Conservation (phyloP, 2,888 invertebrate species). For the Thelaira solivaga region DNA sequence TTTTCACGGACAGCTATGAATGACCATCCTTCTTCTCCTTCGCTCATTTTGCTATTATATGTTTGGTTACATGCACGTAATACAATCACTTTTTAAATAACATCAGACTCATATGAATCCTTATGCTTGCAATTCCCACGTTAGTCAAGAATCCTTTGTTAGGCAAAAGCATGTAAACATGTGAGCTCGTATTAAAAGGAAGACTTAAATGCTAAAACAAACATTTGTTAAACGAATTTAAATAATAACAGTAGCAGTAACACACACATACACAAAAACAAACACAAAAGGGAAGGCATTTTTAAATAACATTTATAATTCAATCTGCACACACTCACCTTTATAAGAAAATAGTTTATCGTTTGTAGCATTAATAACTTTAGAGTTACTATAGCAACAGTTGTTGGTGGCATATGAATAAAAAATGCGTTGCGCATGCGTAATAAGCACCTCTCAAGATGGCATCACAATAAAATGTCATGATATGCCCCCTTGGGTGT, state of each 20-base stretch:
- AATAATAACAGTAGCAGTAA: conserved; percentile 46
- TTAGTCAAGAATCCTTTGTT: not conserved
- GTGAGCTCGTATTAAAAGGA: not conserved
- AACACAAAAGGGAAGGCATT: not conserved
- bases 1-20: no score
- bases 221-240: conserved; percentile 18
- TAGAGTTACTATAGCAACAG: not conserved
- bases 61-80: no score
- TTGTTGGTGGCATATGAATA: conserved; percentile 49
- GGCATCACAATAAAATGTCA: conserved; percentile 76
- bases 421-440: conserved; percentile 71
- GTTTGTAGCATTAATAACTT: not conserved
- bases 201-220: not conserved
- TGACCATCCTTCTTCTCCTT: no score
- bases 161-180: conserved; percentile 4
- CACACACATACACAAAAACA: conserved; percentile 5
- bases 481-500: conserved; percentile 73
- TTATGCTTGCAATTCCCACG: not conserved
- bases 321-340: conserved; percentile 12
- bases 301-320: conserved; percentile 41
- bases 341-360: conserved; percentile 47
- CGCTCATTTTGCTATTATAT: no score
- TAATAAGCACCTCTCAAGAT: conserved; percentile 76
- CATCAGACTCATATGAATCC: conserved; percentile 1
- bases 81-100: conserved; percentile 65